phyloP scores from a whole-genome alignment of 2,797 vertebrate genomes.

The Heliangelus exortis region DNA sequence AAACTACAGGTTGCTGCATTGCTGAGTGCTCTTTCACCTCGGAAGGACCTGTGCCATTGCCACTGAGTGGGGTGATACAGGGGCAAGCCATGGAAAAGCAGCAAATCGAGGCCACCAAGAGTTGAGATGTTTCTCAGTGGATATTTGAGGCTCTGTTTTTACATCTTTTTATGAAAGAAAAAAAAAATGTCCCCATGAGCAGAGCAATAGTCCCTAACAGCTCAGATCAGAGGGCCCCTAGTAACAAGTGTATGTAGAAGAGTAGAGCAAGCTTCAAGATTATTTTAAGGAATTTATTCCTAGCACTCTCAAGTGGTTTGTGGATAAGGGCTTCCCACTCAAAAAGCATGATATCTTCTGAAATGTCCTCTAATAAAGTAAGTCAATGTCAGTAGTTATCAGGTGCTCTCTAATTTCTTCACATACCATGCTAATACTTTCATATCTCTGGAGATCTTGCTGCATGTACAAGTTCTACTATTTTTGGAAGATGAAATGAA shows the following conservation, averaged over 20 bases:
- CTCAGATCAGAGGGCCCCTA: not conserved
- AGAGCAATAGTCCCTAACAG: not conserved
- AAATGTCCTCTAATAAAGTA: conserved; percentile 13
- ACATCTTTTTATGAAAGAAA: not conserved
- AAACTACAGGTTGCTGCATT: not conserved
- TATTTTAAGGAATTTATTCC: not conserved
- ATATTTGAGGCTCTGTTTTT: not conserved
- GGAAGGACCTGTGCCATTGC: not conserved
- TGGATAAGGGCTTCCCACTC: not conserved
- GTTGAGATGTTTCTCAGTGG: not conserved
- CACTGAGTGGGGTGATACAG: not conserved
- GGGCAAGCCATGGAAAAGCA: not conserved
- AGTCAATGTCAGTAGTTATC: not conserved
- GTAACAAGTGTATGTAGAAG: not conserved
- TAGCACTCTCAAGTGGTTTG: not conserved
- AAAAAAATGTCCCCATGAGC: not conserved
- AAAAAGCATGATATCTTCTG: not conserved
- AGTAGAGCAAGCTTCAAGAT: not conserved
- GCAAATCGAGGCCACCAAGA: not conserved
- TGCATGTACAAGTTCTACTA: not conserved
- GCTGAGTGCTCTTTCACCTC: not conserved
- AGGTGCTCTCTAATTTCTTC: not conserved
- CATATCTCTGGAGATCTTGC: not conserved
- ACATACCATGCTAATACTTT: not conserved
- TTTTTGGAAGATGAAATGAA: not conserved